These are phyloP conservation scores for Illadopsis cleaveri DNA, from an alignment of 2,113 vertebrate genomes.

Conservation along the genomic window DNA sequence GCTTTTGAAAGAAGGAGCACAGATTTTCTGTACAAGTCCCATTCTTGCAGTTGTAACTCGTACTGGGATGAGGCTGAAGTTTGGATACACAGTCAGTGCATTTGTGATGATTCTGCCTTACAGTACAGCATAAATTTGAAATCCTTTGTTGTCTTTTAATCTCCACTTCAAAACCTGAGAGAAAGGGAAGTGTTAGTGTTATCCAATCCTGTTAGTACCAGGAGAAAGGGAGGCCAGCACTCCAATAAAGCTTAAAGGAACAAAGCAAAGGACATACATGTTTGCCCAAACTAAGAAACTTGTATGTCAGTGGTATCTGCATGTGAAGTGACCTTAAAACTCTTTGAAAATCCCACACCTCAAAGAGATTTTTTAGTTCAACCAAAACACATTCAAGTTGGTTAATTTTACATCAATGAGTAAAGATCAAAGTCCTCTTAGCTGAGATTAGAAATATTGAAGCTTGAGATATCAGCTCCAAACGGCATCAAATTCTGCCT, in stretches of 20 bases:
- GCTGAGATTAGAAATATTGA: neutral
- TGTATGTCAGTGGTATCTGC: neutral
- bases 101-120: neutral
- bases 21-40: neutral
- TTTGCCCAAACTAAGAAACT: neutral
- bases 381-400: neutral
- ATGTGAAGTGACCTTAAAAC: neutral
- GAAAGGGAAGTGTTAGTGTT: neutral
- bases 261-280: neutral
- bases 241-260: neutral
- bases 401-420: constrained; percentile 14
- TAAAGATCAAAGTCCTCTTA: neutral
- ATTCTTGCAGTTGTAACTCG: rapidly evolving
- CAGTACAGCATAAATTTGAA: neutral
- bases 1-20: neutral
- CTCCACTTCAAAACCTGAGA: neutral
- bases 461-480: neutral
- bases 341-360: neutral
- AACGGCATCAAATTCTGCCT: neutral
- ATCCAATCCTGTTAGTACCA: neutral
- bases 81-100: neutral
- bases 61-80: neutral
- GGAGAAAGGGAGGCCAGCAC: neutral
- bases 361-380: neutral
- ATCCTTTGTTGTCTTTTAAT: neutral